A percentile compares a stretch with the other conserved stretches of the same genome.
Conservation (phyloP, 2,797 vertebrate genomes). For the Cyprinella venusta region DNA sequence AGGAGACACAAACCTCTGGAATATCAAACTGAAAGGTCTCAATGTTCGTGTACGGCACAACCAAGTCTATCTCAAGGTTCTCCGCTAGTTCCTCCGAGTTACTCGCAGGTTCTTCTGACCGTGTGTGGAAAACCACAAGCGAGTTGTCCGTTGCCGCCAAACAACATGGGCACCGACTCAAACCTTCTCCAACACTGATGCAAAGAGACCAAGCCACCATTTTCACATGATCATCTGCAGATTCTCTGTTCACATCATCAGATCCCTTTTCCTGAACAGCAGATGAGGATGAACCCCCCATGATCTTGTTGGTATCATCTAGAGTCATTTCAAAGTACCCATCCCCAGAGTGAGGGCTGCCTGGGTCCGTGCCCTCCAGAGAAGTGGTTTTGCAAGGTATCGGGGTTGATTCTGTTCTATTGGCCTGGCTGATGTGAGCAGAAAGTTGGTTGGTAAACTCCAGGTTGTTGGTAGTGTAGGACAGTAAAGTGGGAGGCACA, state of each 20-base stretch:
- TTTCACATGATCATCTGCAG: slow-evolving; percentile 71
- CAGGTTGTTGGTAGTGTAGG: slow-evolving; percentile 81
- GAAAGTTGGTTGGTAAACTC: slow-evolving; percentile 87
- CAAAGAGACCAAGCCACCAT: slow-evolving; percentile 87
- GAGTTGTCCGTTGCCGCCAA: slow-evolving; percentile 82
- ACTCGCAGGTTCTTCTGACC: slow-evolving; percentile 70
- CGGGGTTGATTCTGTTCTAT: slow-evolving; percentile 62
- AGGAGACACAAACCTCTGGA: slow-evolving; percentile 83
- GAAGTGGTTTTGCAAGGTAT: slow-evolving; percentile 16
- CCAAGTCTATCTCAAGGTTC: slow-evolving; percentile 77
- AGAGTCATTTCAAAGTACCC: slow-evolving; percentile 98
- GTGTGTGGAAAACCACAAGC: slow-evolving; percentile 82
- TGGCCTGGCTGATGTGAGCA: slow-evolving; percentile 74
- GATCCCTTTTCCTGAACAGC: slow-evolving; percentile 51
- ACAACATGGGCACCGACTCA: slow-evolving; percentile 84
- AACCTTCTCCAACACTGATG: slow-evolving; percentile 78
- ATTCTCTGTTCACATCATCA: slow-evolving; percentile 52
- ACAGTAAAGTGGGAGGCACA: slow-evolving; percentile 80
- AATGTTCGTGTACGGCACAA: slow-evolving; percentile 81
- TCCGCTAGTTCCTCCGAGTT: slow-evolving; percentile 78
- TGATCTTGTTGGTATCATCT: slow-evolving; percentile 76
- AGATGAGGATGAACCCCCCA: slow-evolving; percentile 73
- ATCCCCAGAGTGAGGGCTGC: slow-evolving; percentile 76
- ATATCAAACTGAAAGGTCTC: slow-evolving; percentile 78
- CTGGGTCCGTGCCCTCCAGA: slow-evolving; percentile 61